phyloP scores from a whole-genome alignment of 2,113 vertebrate genomes.

The Polyodon spathula region DNA sequence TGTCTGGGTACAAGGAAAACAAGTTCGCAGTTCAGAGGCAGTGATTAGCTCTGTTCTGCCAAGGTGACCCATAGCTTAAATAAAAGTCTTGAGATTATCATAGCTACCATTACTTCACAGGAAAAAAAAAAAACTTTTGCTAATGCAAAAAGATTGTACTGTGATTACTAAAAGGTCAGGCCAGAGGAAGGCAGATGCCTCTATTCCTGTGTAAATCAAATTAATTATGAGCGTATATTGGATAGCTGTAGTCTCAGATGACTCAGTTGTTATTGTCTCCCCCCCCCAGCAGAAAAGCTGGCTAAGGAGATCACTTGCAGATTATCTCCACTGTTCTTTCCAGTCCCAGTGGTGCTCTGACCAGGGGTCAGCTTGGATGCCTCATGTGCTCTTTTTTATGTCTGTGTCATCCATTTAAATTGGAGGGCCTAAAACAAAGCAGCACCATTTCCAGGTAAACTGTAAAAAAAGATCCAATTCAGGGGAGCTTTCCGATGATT shows the following conservation, averaged over 20 bases:
- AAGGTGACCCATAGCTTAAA: background rate
- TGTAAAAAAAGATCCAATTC: too few species aligned
- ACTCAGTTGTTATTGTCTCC: background rate
- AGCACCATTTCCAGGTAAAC: too few species aligned
- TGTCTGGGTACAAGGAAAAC: background rate
- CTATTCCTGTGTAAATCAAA: slow-evolving; percentile 1
- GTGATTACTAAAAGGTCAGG: slow-evolving; percentile 5
- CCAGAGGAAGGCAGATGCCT: background rate
- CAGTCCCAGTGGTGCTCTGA: too few species aligned
- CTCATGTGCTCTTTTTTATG: too few species aligned
- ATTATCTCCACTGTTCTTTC: too few species aligned
- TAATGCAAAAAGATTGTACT: slow-evolving; percentile 6
- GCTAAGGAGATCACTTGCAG: background rate
- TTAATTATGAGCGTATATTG: slow-evolving; percentile 1
- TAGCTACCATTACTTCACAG: slow-evolving; percentile 1
- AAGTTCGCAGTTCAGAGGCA: background rate
- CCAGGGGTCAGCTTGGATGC: too few species aligned
- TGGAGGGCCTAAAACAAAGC: too few species aligned
- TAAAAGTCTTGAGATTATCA: slow-evolving; percentile 1
- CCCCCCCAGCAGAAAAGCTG: background rate
- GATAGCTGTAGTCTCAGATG: background rate
- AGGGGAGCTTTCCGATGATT: too few species aligned
- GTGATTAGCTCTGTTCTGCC: background rate
- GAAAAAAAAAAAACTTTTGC: background rate
- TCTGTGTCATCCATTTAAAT: too few species aligned